A percentile compares a stretch with the other conserved stretches of the same genome.
These are phyloP conservation scores for Eonycteris spelaea DNA, from an alignment of 2,113 vertebrate species.

Conservation along the genomic window DNA sequence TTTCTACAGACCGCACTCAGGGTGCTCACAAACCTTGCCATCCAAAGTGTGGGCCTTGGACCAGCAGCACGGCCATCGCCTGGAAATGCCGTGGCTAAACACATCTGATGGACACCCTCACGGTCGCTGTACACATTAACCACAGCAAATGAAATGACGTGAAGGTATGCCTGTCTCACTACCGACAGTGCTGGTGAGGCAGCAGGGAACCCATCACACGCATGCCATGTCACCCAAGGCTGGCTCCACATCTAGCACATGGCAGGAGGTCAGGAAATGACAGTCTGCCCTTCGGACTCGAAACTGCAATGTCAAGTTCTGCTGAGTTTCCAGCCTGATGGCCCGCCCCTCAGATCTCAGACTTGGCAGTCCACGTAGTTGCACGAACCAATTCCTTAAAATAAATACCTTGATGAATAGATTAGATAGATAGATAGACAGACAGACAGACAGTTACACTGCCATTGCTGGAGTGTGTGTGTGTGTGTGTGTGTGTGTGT, in stretches of 20 bases:
- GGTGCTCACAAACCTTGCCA: neutral
- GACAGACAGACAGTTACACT: neutral
- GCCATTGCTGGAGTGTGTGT: no score
- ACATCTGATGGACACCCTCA: neutral
- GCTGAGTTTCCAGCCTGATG: neutral
- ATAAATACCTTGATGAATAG: neutral
- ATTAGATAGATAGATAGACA: neutral
- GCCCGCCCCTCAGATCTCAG: neutral
- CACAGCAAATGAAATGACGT: neutral
- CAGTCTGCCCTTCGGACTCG: neutral
- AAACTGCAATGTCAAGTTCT: neutral
- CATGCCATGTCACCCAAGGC: neutral
- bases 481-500: no score
- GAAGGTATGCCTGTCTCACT: neutral
- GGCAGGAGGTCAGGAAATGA: neutral
- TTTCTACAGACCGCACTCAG: neutral
- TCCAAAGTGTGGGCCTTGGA: neutral
- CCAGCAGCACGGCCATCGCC: neutral
- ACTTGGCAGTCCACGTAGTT: neutral
- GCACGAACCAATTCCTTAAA: neutral
- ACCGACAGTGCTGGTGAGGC: neutral
- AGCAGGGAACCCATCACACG: neutral
- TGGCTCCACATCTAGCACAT: neutral
- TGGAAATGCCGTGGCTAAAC: neutral
- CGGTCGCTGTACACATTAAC: neutral